Conservation (phyloP, 2,888 invertebrate species). For the Hipparchia semele region DNA sequence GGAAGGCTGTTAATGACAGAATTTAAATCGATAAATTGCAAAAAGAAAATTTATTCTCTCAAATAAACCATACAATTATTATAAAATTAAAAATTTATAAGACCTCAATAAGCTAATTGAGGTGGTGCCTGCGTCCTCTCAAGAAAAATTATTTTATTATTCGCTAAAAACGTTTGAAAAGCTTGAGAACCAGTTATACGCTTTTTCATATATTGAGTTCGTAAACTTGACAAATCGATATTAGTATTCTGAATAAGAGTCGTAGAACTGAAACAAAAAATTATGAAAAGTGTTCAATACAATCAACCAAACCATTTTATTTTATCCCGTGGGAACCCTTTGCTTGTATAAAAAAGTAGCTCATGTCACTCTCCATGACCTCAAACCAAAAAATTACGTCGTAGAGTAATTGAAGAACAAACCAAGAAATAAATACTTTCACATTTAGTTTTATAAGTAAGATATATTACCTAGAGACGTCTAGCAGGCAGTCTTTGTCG, state of each 20-base stretch:
- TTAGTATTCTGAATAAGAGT: constrained; percentile 25
- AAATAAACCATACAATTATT: not conserved
- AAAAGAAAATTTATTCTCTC: constrained; percentile 11
- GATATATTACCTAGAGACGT: constrained; percentile 55
- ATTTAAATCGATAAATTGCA: not conserved
- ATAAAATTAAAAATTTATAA: constrained; percentile 1
- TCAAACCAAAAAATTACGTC: no score
- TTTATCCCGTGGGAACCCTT: no score
- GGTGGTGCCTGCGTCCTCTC: constrained; percentile 18
- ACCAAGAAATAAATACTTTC: not conserved
- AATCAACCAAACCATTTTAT: no score
- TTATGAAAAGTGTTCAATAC: not conserved
- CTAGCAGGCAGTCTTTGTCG: constrained; percentile 69
- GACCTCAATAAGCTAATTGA: constrained; percentile 15
- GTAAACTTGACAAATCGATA: constrained; percentile 19
- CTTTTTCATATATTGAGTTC: constrained; percentile 12
- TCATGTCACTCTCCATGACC: no score
- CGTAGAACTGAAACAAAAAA: constrained; percentile 29
- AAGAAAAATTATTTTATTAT: constrained; percentile 49
- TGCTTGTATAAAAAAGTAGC: not conserved
- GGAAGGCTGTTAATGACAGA: not conserved
- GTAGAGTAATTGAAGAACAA: no score
- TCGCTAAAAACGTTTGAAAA: constrained; percentile 63
- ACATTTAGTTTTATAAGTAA: no score
- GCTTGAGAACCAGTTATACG: constrained; percentile 62